Evolutionary conservation across 1,140 invertebrate species (phyloP), one percentile per base, ranked within the genome.

Genomic region (Pectinophora gossypiella): DNA sequence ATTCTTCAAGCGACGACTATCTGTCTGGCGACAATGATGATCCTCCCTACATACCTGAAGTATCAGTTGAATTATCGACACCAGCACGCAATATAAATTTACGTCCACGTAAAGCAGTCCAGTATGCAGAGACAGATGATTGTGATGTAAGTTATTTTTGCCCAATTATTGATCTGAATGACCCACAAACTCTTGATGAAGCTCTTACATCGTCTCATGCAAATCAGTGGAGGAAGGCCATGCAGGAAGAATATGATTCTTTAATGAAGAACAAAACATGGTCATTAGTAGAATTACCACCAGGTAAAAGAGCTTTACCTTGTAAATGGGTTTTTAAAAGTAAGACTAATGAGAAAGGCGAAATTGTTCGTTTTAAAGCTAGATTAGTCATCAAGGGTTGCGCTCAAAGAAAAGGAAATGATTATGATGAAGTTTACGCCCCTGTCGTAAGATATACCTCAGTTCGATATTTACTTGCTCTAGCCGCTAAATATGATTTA

Each of bases 401-500:
- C 50, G 63, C 45, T 12, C 87, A 89, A 65, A 40, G 64, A 49
- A 58, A 71, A 58, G 56, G 70, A 22, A 32, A 68, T 16, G 82
- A 88, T 62, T 85, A 27, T 36, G 22, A 52, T 21, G 51, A 52
- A 46, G 36, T 23, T 9, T 73, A 59, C 59, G 64, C 62, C n/a
- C 68, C 51, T 19, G 59, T 66, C 18, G 63, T 56, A 6, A 19
- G 27, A 36, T 36, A 46, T 36, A 7, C 55, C 16, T 55, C 32
- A 61, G 61, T 87, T 48, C 72, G 84, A 63, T 63, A 72, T 13
- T 64, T 75, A 27, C 58, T 86, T 22, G 72, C 82, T 7, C 81
- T 89, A 60, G 54, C 86, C 19, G 71, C 87, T 68, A 84, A 85
- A 47, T 54, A 62, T 44, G 52, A 89, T 32, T 70, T 89, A 32